Percentiles rank a stretch among this genome's conserved stretches.
Conservation (phyloP, 2,797 vertebrate species). For the Periophthalmus magnuspinnatus region DNA sequence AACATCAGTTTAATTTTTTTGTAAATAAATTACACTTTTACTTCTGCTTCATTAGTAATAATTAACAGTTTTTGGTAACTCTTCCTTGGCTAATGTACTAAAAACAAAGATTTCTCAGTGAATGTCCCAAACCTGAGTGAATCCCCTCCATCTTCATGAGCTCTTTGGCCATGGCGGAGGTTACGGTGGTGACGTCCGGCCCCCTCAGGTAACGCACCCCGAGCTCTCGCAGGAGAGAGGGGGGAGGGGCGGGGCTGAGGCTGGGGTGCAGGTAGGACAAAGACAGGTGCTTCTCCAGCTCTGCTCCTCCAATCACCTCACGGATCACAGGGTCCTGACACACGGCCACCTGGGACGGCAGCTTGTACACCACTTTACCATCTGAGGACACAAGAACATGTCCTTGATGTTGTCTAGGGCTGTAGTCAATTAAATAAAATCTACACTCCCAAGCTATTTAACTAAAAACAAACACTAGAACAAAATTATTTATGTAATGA, state of each 20-base stretch:
- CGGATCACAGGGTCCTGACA: conserved; percentile 79
- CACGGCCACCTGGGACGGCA: conserved; percentile 81
- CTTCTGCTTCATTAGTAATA: no score
- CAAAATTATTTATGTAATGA: no score
- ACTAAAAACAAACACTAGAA: no score
- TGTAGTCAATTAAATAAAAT: no score
- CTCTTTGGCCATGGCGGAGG: conserved; percentile 77
- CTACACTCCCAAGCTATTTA: no score
- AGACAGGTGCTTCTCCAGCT: conserved; percentile 76
- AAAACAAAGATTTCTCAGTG: not conserved
- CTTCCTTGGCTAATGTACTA: no score
- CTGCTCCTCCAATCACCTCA: conserved; percentile 72
- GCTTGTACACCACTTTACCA: conserved; percentile 71
- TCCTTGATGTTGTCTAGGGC: no score
- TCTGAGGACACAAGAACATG: conserved; percentile 46
- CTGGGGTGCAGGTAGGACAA: conserved; percentile 78
- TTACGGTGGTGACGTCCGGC: conserved; percentile 76
- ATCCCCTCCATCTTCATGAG: conserved; percentile 57
- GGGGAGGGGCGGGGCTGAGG: conserved; percentile 63
- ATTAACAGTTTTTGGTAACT: no score
- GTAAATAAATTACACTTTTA: no score
- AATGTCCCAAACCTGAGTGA: conserved; percentile 61
- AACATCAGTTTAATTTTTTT: no score
- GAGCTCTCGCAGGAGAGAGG: conserved; percentile 74
- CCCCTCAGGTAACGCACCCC: conserved; percentile 76